These are phyloP conservation scores for Synodontis membranacea DNA, from an alignment of 2,113 vertebrate species.

Conservation along the genomic window DNA sequence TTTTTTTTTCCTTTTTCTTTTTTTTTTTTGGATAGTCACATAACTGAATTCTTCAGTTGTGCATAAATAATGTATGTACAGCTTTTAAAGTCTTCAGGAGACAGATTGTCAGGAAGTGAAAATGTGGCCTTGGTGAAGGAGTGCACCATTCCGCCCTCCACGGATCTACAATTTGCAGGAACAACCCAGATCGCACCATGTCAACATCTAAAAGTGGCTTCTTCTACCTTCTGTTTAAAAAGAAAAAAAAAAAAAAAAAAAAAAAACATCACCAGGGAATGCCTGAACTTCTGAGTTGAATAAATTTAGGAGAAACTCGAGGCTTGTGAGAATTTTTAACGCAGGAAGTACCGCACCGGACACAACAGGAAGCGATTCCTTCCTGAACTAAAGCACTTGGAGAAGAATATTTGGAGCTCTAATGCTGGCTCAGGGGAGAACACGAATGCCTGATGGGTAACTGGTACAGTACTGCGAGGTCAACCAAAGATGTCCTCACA, in stretches of 20 bases:
- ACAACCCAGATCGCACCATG: neutral
- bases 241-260: too few species aligned
- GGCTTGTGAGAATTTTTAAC: slow-evolving; percentile 3
- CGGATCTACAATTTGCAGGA: neutral
- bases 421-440: slow-evolving; percentile 24
- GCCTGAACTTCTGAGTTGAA: neutral
- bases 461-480: slow-evolving; percentile 15
- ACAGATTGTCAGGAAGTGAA: slow-evolving; percentile 54
- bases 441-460: slow-evolving; percentile 42
- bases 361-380: slow-evolving; percentile 16
- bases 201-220: neutral
- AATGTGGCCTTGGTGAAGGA: slow-evolving; percentile 9
- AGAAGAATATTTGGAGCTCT: slow-evolving; percentile 11
- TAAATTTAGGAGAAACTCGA: neutral
- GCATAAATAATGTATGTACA: slow-evolving; percentile 52
- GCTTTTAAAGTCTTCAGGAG: slow-evolving; percentile 48
- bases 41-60: slow-evolving; percentile 1
- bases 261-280: too few species aligned
- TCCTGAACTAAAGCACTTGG: slow-evolving; percentile 32
- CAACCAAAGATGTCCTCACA: neutral
- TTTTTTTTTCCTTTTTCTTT: neutral
- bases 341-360: slow-evolving; percentile 25
- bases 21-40: slow-evolving; percentile 10
- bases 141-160: neutral
- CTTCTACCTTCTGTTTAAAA: neutral